Evolutionary conservation across 2,797 vertebrate genomes (phyloP).

Genomic region (Scolopax rusticola): DNA sequence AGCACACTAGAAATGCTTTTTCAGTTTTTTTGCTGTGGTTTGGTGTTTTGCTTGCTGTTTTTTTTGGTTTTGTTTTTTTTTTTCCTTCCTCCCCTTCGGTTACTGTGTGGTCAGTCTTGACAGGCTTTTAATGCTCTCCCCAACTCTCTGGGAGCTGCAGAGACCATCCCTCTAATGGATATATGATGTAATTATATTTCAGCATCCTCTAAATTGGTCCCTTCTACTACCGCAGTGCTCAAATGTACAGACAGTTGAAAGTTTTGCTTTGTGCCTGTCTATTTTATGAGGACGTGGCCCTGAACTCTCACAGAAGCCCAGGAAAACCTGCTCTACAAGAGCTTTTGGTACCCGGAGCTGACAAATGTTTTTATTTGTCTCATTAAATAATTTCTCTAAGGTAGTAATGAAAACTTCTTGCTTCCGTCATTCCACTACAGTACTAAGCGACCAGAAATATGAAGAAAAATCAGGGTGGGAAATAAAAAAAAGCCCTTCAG

Average conservation of each 20-base stretch:
- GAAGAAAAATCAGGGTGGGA: constrained; percentile 63
- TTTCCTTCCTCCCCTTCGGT: neutral
- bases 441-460: constrained; percentile 75
- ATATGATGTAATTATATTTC: constrained; percentile 47
- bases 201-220: constrained; percentile 20
- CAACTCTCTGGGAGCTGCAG: constrained; percentile 15
- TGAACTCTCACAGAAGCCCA: neutral
- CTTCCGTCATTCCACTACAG: constrained; percentile 45
- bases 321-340: neutral
- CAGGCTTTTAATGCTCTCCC: constrained; percentile 31
- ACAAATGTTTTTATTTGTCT: neutral
- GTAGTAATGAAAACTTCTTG: neutral
- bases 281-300: neutral
- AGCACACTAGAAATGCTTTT: neutral
- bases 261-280: neutral
- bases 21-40: neutral
- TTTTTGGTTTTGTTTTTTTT: neutral
- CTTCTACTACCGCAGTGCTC: neutral
- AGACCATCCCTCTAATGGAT: constrained; percentile 39
- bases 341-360: neutral
- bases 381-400: neutral
- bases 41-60: neutral
- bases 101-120: constrained; percentile 35
- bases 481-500: neutral
- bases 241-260: neutral